phyloP scores from a whole-genome alignment of 2,888 invertebrate species.

The Lasius platythorax region DNA sequence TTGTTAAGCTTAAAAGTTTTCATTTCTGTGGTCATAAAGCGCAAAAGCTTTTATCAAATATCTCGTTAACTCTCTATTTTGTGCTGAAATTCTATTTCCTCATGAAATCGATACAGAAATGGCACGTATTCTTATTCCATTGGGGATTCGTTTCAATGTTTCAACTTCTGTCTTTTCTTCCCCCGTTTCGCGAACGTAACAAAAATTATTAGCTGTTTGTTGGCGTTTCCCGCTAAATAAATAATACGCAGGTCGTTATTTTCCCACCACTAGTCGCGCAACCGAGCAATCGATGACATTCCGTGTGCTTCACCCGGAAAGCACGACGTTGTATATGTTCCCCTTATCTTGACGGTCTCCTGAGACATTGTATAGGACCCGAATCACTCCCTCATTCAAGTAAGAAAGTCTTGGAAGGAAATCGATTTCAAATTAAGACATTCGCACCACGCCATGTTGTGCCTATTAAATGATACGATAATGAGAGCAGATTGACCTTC shows the following conservation, averaged over 20 bases:
- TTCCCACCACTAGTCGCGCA: conserved; percentile 57
- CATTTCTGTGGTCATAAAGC: neutral
- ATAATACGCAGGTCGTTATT: conserved; percentile 68
- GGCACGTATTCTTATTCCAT: neutral
- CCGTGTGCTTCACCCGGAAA: conserved; percentile 55
- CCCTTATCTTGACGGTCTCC: conserved; percentile 40
- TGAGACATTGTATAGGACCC: conserved; percentile 29
- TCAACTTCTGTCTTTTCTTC: conserved; percentile 1
- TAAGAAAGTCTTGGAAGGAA: conserved; percentile 31
- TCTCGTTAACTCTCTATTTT: conserved; percentile 1
- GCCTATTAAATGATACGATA: neutral
- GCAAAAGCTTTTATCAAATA: conserved; percentile 16
- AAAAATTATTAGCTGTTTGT: conserved; percentile 68
- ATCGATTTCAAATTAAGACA: conserved; percentile 48
- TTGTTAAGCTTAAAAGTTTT: neutral
- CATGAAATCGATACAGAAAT: conserved; percentile 1
- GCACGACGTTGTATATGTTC: conserved; percentile 14
- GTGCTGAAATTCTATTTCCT: neutral
- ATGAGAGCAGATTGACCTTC: conserved; percentile 1
- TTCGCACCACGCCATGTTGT: conserved; percentile 2
- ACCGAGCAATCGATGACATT: conserved; percentile 68
- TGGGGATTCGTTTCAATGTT: conserved; percentile 4
- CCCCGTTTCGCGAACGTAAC: conserved; percentile 34
- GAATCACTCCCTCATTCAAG: conserved; percentile 26
- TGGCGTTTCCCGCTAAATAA: conserved; percentile 68